These are phyloP conservation scores for Pogonocherus hispidulus DNA, from an alignment of 2,888 invertebrate species.

Conservation along the genomic window DNA sequence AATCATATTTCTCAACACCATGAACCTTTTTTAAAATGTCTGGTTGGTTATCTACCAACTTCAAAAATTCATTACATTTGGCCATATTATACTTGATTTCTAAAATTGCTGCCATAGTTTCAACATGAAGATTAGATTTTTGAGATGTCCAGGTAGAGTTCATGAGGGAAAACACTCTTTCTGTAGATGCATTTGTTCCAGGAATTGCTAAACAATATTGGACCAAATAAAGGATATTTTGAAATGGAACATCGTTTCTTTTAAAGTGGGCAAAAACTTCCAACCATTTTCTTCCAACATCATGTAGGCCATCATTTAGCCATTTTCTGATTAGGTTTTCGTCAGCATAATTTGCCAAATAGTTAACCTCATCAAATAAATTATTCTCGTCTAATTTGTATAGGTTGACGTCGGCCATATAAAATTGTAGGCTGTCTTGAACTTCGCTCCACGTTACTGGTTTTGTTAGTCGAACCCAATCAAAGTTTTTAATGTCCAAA, in stretches of 20 bases:
- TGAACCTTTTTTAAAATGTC: background rate
- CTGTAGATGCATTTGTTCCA: background rate
- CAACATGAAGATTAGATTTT: background rate
- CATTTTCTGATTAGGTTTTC: no score
- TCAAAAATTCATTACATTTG: background rate
- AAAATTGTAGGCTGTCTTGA: no score
- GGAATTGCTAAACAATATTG: background rate
- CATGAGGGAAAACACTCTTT: background rate
- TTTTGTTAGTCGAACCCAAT: no score
- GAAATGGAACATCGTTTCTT: background rate
- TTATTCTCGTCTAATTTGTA: no score
- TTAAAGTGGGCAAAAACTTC: no score
- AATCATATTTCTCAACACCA: constrained; percentile 1
- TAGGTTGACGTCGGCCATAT: no score
- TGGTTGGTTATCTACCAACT: background rate
- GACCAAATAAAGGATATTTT: background rate
- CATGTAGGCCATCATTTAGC: no score
- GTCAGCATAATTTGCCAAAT: no score
- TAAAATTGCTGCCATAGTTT: background rate
- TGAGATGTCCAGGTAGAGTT: background rate
- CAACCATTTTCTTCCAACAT: no score
- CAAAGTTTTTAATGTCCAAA: no score
- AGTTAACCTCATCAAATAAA: no score
- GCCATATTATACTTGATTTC: background rate
- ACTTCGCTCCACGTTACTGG: no score